Base-by-base conservation (phyloP, 2,113 vertebrate species). In the Pachyramphus minor region DNA sequence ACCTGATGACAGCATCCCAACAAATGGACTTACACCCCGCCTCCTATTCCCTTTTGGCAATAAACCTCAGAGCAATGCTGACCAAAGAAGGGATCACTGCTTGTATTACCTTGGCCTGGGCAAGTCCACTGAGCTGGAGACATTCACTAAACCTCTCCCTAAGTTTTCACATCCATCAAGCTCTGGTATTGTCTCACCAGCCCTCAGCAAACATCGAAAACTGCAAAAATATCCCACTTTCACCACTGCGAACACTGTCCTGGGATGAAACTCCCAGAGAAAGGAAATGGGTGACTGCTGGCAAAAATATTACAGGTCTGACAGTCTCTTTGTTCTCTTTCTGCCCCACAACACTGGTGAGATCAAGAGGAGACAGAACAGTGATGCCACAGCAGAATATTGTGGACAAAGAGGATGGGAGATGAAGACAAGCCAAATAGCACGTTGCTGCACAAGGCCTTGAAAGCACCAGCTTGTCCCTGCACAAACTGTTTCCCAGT, bases 331-430 rank as follows among this genome's bases (percentile, higher is more conserved):
- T 4, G 2, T 41, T 59, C 25, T 44, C 67, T 2, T 85, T 72
- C 28, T 69, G 11, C n/a, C 23, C n/a, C 23, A 66, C 8, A 28
- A 1, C 39, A n/a, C 1, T 77, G 68, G 20, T 11, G 52, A 35
- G 60, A 71, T 53, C 25, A 81, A 39, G 64, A 63, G 60, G 21
- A 83, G 75, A 66, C 31, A 68, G 56, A 77, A 19, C 5, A 50
- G 50, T 0, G 3, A 83, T 0, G 1, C 17, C 89, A 77, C 39
- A 69, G 60, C 45, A 87, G 73, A 78, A 67, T 11, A 19, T 11
- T 0, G 0, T n/a, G 25, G 55, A 80, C 35, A 63, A 59, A 68
- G 41, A 66, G 23, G 44, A 39, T 6, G 14, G 11, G 52, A 17
- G 6, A 56, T 44, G 35, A 76, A 58, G 53, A 44, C 31, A 56